Evolutionary conservation across 1,140 invertebrate genomes (phyloP), one percentile per base, ranked within the genome.

Genomic region (Cepaea nemoralis): DNA sequence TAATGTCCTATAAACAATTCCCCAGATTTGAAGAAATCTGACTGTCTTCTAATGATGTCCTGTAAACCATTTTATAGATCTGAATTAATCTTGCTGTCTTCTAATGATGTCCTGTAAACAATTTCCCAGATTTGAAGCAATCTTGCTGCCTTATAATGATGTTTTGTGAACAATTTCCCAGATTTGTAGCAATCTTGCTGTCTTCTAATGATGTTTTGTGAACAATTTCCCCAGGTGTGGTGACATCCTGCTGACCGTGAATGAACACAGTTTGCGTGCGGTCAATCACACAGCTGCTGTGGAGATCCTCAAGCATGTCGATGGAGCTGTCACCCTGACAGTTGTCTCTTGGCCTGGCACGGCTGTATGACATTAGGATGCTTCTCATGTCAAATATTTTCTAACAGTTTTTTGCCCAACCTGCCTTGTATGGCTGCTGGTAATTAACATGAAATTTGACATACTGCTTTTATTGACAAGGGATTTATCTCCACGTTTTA

Each of bases 181-280:
- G 59, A 63, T 63, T 10, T 63, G 2, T 63, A 31, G 27, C n/a
- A n/a, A n/a, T n/a, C n/a, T n/a, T n/a, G n/a, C n/a, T n/a, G n/a
- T n/a, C n/a, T n/a, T n/a, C n/a, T 63, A 5, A 35, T 69, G 10
- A 2, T 69, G 59, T 69, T 39, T 3, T 70, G 40, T 40, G 39
- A 5, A 19, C 6, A 70, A 40, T 50, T 48, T 74, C 88, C 88
- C 35, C 82, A 92, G 93, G 82, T 93, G 93, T 88, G 93, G 93
- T 14, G 93, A 93, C 84, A 90, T 92, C 66, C 86, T 93, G 27
- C 80, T 93, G 40, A 90, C 92, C 69, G 93, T 93, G 16, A 93
- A 93, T 87, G 91, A 92, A 66, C 88, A 91, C 77, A 91, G 89
- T 67, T 83, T 93, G 70, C 90, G 92, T 67, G 87, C 89, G 59